Conservation (phyloP, 2,797 vertebrate species). For the Threskiornis aethiopicus region DNA sequence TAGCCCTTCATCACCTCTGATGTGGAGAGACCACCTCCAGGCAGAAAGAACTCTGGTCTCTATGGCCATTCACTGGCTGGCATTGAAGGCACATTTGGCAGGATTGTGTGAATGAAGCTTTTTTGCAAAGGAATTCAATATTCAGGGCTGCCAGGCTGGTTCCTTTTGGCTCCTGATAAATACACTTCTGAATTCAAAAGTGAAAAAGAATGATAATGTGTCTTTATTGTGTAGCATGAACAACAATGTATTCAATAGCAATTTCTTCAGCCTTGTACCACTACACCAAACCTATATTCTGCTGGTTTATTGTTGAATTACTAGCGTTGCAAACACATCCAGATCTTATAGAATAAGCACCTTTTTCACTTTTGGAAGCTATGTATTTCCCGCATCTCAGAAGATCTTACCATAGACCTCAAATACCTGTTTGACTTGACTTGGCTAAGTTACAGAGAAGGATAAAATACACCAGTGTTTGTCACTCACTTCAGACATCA, state of each 20-base stretch:
- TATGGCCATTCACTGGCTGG: neutral
- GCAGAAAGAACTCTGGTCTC: neutral
- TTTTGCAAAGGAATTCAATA: neutral
- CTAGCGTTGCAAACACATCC: neutral
- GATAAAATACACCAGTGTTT: neutral
- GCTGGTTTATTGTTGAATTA: neutral
- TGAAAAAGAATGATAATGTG: rapidly evolving
- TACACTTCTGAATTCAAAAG: neutral
- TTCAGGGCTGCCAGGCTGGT: neutral
- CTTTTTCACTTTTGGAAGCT: neutral
- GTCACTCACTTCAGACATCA: neutral
- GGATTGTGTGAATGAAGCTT: neutral
- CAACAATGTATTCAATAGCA: neutral
- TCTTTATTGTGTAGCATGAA: neutral
- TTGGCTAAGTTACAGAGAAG: neutral
- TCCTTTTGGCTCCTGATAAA: neutral
- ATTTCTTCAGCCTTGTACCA: neutral
- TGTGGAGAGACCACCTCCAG: neutral
- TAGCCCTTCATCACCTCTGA: neutral
- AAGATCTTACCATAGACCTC: neutral
- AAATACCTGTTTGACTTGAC: neutral
- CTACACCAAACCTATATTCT: neutral
- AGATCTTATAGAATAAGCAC: neutral
- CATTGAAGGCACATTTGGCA: neutral
- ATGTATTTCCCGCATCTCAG: neutral